Evolutionary conservation across 2,113 vertebrate species (phyloP).

Genomic region (Oreocharis arfaki): DNA sequence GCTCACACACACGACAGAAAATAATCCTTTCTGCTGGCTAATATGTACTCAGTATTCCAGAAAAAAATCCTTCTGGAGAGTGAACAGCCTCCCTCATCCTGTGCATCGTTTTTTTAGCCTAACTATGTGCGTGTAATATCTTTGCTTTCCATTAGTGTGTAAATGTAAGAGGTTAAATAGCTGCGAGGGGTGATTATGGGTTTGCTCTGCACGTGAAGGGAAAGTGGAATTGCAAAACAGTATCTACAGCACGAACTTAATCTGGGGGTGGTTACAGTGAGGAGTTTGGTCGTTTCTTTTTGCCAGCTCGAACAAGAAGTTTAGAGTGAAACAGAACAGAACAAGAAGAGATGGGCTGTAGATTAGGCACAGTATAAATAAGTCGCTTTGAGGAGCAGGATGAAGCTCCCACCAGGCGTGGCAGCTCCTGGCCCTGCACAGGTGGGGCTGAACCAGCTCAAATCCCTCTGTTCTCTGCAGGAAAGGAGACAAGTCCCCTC

Average conservation of each 20-base stretch:
- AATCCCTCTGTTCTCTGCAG: not conserved
- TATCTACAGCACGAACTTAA: not conserved
- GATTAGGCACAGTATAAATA: slow-evolving; percentile 35
- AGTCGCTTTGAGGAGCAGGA: not conserved
- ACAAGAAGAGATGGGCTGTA: not conserved
- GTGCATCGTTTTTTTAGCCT: slow-evolving; percentile 34
- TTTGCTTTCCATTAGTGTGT: slow-evolving; percentile 14
- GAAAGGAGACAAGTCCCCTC: not conserved
- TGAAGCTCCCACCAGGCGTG: not conserved
- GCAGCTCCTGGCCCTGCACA: not conserved
- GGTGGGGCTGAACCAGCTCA: not conserved
- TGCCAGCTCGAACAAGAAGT: slow-evolving; percentile 15
- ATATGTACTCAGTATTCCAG: not conserved
- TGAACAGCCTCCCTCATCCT: slow-evolving; percentile 19
- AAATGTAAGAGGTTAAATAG: slow-evolving; percentile 25
- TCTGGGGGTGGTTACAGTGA: not conserved
- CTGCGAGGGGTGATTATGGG: not conserved
- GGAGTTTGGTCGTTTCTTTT: not conserved
- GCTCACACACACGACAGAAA: slow-evolving; percentile 47
- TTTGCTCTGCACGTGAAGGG: slow-evolving; percentile 19
- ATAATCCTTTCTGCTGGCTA: slow-evolving; percentile 33
- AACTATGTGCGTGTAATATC: slow-evolving; percentile 27
- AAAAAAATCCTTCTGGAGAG: slow-evolving; percentile 1
- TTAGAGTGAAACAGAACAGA: not conserved
- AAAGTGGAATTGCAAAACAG: not conserved